phyloP scores from a whole-genome alignment of 1,140 invertebrate genomes.

The Aphelinus certus region DNA sequence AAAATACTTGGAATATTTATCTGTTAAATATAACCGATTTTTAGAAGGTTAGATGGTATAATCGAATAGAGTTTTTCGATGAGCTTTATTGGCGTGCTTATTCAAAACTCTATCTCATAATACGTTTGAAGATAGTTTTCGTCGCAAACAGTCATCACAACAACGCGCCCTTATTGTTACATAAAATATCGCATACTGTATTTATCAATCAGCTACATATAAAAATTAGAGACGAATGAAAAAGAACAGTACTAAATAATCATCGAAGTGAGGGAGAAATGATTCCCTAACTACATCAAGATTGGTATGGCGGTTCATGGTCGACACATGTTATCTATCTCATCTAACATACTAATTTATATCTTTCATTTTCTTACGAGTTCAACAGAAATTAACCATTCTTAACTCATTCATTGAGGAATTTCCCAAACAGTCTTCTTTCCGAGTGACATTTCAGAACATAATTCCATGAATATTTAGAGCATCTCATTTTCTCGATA shows the following conservation, averaged over 20 bases:
- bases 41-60: too few species aligned
- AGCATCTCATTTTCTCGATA: too few species aligned
- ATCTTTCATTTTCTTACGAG: background rate
- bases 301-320: conserved; percentile 40
- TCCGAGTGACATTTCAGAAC: too few species aligned
- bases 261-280: conserved; percentile 3
- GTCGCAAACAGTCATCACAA: conserved; percentile 22
- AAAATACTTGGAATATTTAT: too few species aligned
- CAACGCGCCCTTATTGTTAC: conserved; percentile 1
- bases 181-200: background rate
- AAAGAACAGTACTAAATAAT: too few species aligned
- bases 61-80: conserved; percentile 2
- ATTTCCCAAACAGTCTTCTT: too few species aligned
- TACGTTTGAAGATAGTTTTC: conserved; percentile 24
- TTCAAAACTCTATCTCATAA: conserved; percentile 8
- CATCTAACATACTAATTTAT: background rate
- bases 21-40: too few species aligned
- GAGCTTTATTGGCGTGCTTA: conserved; percentile 21
- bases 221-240: too few species aligned
- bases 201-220: too few species aligned
- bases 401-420: too few species aligned
- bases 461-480: too few species aligned
- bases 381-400: too few species aligned
- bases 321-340: conserved; percentile 5
- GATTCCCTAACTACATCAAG: conserved; percentile 14